Evolutionary conservation across 1,140 invertebrate species (phyloP), one percentile per base, ranked within the genome.

Genomic region (Onthophagus taurus): DNA sequence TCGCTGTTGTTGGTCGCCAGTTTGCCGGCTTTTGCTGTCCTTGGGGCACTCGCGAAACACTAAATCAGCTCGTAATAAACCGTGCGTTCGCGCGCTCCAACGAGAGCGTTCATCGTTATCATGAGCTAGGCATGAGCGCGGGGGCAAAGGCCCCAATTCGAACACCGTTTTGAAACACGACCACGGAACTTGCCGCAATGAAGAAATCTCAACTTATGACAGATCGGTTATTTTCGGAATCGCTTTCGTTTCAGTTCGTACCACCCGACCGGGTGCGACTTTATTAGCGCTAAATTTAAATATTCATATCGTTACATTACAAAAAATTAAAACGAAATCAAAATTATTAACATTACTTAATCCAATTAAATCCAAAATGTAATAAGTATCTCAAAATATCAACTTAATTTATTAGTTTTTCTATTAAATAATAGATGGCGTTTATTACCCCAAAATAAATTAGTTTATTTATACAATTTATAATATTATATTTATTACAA

Each of bases 71-170:
- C 54, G 42, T 50, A 49, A 53, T 55, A 59, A 52, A 51, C 50
- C n/a, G n/a, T n/a, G n/a, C n/a, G n/a, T 47, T 51, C 45, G 52
- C 49, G 50, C 45, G 51, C 53, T 43, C 47, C 52, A 55, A 54
- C n/a, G n/a, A n/a, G n/a, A n/a, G n/a, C n/a, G 52, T 54, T 55
- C 56, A 59, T 64, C 59, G 60, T 64, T 64, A 64, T 64, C 62
- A 64, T 64, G 62, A 64, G 58, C 60, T 56, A 57, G 45, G 54
- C 62, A 63, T 64, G 38, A n/a, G n/a, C n/a, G n/a, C n/a, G n/a
- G n/a, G n/a, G n/a, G n/a, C n/a, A n/a, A n/a, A n/a, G n/a, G n/a
- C n/a, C n/a, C n/a, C n/a, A n/a, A n/a, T n/a, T n/a, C n/a, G n/a
- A n/a, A n/a, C n/a, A n/a, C n/a, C n/a, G n/a, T n/a, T n/a, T n/a